Base-by-base conservation (phyloP, 2,888 invertebrate genomes). In the Elmis aenea region DNA sequence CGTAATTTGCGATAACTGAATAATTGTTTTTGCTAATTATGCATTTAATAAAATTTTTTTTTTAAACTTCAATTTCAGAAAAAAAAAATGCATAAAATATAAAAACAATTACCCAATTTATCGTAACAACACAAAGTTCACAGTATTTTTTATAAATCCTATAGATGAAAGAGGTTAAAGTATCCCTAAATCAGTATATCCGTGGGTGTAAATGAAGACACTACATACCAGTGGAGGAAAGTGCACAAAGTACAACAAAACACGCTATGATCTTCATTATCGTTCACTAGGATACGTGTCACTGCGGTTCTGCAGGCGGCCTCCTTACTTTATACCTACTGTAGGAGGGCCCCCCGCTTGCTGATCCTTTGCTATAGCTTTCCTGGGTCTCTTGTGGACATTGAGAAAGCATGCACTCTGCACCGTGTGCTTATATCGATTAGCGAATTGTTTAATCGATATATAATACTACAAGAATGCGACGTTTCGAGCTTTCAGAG, bases 221-320 rank as follows among this genome's bases (percentile, higher is more conserved):
- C n/a, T 65, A 67, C 68, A 55, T 67, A 68, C 68, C 68, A 65
- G 63, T 55, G 48, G 57, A 59, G 48, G 57, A 56, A 50, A 68
- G 62, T 60, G 67, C 67, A 61, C 66, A 57, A 36, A 68, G 61
- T 57, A 67, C 63, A 48, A 66, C 55, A 38, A 67, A 58, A 64
- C 66, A 64, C 64, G 57, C 59, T 58, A 61, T 59, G 58, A 52
- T 63, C 66, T 62, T 61, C 66, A 66, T 68, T 48, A 38, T 54
- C 51, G 51, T 51, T 51, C 52, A 55, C 55, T 53, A 43, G 46
- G 38, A 46, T 50, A 55, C 51, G 54, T 53, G 48, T 58, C 46
- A 62, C 63, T 61, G 59, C 49, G 44, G 38, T 45, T 50, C 48
- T 51, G 38, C 51, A 55, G 56, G 52, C 57, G 52, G 54, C 50